phyloP scores from a whole-genome alignment of 2,797 vertebrate genomes.

The Carduelis carduelis region DNA sequence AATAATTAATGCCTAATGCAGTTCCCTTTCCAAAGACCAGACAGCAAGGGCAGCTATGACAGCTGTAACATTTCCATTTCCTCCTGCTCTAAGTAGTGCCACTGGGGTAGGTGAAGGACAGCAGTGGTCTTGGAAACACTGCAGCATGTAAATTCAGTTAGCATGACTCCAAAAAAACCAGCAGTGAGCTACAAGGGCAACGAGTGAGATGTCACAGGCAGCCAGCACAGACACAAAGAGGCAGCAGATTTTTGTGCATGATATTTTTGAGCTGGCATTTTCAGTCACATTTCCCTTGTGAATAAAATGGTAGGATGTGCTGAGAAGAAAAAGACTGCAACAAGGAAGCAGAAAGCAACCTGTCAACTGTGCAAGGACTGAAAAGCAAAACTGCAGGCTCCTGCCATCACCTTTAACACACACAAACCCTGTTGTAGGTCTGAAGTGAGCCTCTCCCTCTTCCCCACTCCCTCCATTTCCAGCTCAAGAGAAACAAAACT shows the following conservation, averaged over 20 bases:
- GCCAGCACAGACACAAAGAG: constrained; percentile 34
- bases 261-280: constrained; percentile 53
- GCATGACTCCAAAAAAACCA: constrained; percentile 22
- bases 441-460: background rate
- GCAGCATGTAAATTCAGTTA: constrained; percentile 63
- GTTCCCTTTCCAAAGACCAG: constrained; percentile 42
- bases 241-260: constrained; percentile 45
- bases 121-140: constrained; percentile 50
- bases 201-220: constrained; percentile 43
- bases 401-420: background rate
- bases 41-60: constrained; percentile 57
- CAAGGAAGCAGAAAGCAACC: constrained; percentile 16
- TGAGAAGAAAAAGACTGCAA: constrained; percentile 2
- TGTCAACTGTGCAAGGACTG: background rate
- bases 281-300: constrained; percentile 14
- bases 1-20: constrained; percentile 12
- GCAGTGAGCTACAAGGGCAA: constrained; percentile 43
- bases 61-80: constrained; percentile 63
- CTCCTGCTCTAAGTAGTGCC: constrained; percentile 36
- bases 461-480: background rate
- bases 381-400: background rate
- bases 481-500: background rate
- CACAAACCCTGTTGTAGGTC: background rate
- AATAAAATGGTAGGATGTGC: constrained; percentile 1
- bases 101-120: constrained; percentile 61